phyloP scores from a whole-genome alignment of 2,113 vertebrate genomes.

The Myiozetetes cayanensis region DNA sequence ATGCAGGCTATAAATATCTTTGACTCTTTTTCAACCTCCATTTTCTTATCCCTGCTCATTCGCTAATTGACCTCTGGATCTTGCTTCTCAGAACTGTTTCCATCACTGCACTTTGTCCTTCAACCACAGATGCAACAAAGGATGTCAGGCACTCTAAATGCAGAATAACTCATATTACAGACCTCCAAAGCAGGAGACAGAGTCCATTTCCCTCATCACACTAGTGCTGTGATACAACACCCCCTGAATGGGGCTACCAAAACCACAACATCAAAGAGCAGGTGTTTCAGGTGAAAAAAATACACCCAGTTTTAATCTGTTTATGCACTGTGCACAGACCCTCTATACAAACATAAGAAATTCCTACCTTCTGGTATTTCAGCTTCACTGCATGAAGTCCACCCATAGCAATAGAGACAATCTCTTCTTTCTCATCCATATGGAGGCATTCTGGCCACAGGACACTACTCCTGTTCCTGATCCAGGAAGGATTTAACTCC shows the following conservation, averaged over 20 bases:
- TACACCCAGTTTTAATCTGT: neutral
- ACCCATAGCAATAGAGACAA: neutral
- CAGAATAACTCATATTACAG: neutral
- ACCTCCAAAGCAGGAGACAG: neutral
- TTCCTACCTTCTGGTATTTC: neutral
- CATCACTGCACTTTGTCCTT: constrained; percentile 8
- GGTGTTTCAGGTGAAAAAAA: neutral
- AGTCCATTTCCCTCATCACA: neutral
- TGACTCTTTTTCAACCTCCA: constrained; percentile 54
- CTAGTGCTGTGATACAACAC: neutral
- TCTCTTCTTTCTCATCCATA: neutral
- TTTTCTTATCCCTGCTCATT: constrained; percentile 53
- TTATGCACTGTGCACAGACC: neutral
- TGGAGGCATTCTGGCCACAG: neutral
- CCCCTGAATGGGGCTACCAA: neutral
- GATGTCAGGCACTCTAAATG: neutral
- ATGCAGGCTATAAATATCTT: constrained; percentile 60
- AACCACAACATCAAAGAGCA: neutral
- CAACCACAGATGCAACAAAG: neutral
- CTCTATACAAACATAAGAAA: neutral
- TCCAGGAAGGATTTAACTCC: neutral
- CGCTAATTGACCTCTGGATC: constrained; percentile 47
- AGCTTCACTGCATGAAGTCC: neutral
- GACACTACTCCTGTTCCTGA: neutral
- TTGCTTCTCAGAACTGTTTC: neutral